Evolutionary conservation across 2,797 vertebrate species (phyloP), one percentile per base, ranked within the genome.

Genomic region (Oreochromis mossambicus): DNA sequence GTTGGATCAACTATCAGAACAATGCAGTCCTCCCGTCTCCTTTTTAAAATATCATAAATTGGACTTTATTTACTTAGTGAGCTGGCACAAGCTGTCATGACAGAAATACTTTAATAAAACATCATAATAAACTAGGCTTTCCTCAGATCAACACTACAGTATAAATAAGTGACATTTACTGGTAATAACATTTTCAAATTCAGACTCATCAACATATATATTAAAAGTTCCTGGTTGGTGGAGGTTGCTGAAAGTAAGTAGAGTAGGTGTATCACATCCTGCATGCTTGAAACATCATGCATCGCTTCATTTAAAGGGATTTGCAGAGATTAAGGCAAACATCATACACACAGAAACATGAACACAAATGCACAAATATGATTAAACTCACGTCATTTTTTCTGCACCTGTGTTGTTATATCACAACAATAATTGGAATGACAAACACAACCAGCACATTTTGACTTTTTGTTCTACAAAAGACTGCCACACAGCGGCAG

Each of bases 271-370:
- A 58, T 38, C 24, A 75, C 24, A 75, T 75, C 6, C 43, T 19
- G 68, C 68, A 75, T 75, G 43, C 68, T 13, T 75, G 43, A 82
- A 83, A 86, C 84, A 41, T 83, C 68, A 76, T 48, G 70, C 82
- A 63, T 83, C 46, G 75, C 55, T 76, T 88, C 55, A 76, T 84
- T 86, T 83, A 91, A 92, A 84, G 52, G 84, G 87, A 91, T 92
- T 93, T 90, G 56, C 83, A n/a, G 41, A 84, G 80, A 94, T 91
- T 90, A 88, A 80, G 78, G 77, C 19, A 52, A 13, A 83, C 77
- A 78, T 83, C 75, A 66, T 34, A 56, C 80, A 54, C 19, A 78
- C 34, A 55, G 12, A 48, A 66, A 79, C 7, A 32, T 36, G 32
- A 34, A 76, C 19, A 34, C 54, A 77, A 77, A 75, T 61, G 19